Percentiles rank a stretch among this genome's conserved stretches.
These are phyloP conservation scores for Myotis planiceps DNA, from an alignment of 2,797 vertebrate species.

Conservation along the genomic window DNA sequence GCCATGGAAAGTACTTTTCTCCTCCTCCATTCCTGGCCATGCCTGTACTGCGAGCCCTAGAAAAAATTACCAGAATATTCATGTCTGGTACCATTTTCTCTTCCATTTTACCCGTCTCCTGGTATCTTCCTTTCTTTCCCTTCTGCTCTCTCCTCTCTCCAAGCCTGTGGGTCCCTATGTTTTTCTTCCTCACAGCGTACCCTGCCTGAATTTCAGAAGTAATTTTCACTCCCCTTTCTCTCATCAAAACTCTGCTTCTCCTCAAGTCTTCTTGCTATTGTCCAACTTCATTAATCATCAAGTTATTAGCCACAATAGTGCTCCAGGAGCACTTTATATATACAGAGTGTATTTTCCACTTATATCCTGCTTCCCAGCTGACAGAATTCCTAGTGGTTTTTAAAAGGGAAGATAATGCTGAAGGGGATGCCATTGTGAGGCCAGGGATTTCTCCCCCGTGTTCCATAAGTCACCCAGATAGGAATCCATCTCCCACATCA, in stretches of 20 bases:
- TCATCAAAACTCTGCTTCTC: background rate
- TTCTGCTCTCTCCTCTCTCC: background rate
- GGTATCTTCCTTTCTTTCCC: background rate
- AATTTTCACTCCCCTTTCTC: background rate
- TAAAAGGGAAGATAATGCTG: background rate
- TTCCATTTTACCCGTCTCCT: background rate
- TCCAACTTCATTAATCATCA: background rate
- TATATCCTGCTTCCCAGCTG: background rate
- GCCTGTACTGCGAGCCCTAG: background rate
- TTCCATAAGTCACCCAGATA: background rate
- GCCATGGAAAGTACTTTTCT: background rate
- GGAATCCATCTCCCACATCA: background rate
- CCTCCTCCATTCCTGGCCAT: background rate
- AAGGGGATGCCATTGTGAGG: background rate
- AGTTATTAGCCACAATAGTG: background rate
- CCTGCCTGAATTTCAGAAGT: background rate
- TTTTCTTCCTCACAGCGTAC: background rate
- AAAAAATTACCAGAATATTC: background rate
- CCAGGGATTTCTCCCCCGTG: background rate
- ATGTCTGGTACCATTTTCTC: background rate
- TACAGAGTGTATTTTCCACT: background rate
- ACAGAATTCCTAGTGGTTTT: background rate
- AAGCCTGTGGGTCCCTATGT: background rate
- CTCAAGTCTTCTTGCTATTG: background rate
- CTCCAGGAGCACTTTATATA: background rate